phyloP scores from a whole-genome alignment of 2,797 vertebrate species.

The Catostomus latipinnis region DNA sequence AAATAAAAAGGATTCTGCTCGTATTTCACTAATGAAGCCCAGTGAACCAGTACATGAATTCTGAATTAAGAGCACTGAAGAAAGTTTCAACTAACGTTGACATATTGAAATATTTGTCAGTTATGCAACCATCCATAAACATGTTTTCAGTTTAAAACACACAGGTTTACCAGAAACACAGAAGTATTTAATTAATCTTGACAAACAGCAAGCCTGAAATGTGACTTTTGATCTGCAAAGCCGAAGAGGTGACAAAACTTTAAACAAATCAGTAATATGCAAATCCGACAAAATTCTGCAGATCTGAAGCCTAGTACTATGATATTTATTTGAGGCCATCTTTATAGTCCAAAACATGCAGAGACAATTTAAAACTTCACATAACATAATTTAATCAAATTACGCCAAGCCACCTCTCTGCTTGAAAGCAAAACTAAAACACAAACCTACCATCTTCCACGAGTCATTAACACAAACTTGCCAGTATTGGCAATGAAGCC shows the following conservation, averaged over 20 bases:
- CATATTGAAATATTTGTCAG: background rate
- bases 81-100: background rate
- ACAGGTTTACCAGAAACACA: background rate
- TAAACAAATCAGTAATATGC: background rate
- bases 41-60: background rate
- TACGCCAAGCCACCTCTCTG: background rate
- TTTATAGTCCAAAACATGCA: background rate
- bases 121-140: background rate
- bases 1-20: background rate
- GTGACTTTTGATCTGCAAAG: background rate
- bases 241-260: background rate
- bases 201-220: background rate
- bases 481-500: slow-evolving; percentile 7
- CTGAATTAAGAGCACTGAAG: background rate
- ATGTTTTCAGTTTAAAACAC: background rate
- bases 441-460: slow-evolving; percentile 1
- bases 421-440: slow-evolving; percentile 27
- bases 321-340: too few relatives aligned
- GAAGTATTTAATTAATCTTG: background rate
- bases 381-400: background rate
- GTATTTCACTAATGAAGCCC: too few relatives aligned
- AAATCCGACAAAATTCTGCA: slow-evolving; percentile 14
- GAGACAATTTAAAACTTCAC: background rate
- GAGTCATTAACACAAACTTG: background rate
- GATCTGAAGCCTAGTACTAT: background rate